Percentiles rank a stretch among this genome's conserved stretches.
These are phyloP conservation scores for Argentina silus DNA, from an alignment of 2,797 vertebrate species.

Conservation along the genomic window DNA sequence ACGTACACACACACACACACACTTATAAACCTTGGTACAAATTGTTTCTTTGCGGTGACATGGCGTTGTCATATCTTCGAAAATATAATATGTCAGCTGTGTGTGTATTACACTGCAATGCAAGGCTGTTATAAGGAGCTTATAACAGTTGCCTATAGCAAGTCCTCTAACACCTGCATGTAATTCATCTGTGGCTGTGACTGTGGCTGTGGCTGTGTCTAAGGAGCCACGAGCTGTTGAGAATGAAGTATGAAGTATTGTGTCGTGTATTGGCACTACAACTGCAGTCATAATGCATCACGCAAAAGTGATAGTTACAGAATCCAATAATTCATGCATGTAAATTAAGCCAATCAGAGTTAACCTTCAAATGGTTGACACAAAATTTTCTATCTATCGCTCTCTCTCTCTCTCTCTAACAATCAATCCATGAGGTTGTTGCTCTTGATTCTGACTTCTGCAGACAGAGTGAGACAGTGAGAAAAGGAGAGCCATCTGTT, in stretches of 20 bases:
- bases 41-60: neutral
- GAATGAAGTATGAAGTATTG: no score
- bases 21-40: neutral
- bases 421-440: slow-evolving; percentile 17
- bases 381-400: neutral
- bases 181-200: neutral
- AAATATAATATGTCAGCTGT: no score
- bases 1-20: slow-evolving; percentile 29
- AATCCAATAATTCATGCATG: neutral
- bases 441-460: slow-evolving; percentile 56
- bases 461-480: slow-evolving; percentile 59
- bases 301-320: no score
- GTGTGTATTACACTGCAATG: no score
- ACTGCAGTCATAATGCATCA: no score
- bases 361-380: no score
- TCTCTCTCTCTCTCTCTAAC: slow-evolving; percentile 10
- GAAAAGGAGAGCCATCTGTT: slow-evolving; percentile 70
- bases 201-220: neutral
- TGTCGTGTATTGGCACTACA: no score
- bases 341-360: neutral
- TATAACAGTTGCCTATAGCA: neutral
- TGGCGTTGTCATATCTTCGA: neutral
- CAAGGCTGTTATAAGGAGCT: neutral
- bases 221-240: no score
- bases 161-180: neutral